Conservation (phyloP, 1,140 invertebrate genomes). For the Mamestra configurata region DNA sequence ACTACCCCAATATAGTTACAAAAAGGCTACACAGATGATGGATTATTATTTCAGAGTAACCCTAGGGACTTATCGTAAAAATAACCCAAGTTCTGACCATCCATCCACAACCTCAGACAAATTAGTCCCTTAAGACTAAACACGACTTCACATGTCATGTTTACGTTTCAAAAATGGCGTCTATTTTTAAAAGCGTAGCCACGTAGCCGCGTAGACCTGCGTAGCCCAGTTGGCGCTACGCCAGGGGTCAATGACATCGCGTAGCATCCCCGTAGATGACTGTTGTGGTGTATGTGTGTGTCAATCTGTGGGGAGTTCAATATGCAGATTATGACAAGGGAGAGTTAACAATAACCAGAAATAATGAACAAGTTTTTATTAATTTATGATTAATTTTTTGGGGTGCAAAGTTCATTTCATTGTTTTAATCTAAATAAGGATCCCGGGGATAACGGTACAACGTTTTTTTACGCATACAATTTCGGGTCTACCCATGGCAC, state of each 20-base stretch:
- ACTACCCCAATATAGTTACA: neutral
- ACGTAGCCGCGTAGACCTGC: constrained; percentile 21
- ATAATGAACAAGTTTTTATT: too few species aligned
- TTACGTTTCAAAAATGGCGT: constrained; percentile 8
- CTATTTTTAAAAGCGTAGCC: constrained; percentile 8
- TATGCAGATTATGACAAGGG: too few species aligned
- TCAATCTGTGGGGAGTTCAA: too few species aligned
- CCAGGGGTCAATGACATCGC: constrained; percentile 60
- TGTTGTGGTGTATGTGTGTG: neutral
- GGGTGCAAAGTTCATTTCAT: too few species aligned
- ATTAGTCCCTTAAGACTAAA: neutral
- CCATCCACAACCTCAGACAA: neutral
- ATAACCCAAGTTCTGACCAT: neutral
- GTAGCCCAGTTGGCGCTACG: constrained; percentile 61
- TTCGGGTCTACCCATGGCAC: too few species aligned
- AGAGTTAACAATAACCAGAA: too few species aligned
- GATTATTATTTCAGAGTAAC: neutral
- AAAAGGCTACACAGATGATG: neutral
- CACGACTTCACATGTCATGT: neutral
- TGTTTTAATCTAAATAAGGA: too few species aligned
- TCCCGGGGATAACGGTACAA: too few species aligned
- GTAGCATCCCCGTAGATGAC: constrained; percentile 46
- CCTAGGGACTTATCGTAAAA: neutral
- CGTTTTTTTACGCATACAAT: too few species aligned
- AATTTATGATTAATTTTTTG: too few species aligned